Conservation (phyloP, 1,140 invertebrate species). For the Oscheius sp. region DNA sequence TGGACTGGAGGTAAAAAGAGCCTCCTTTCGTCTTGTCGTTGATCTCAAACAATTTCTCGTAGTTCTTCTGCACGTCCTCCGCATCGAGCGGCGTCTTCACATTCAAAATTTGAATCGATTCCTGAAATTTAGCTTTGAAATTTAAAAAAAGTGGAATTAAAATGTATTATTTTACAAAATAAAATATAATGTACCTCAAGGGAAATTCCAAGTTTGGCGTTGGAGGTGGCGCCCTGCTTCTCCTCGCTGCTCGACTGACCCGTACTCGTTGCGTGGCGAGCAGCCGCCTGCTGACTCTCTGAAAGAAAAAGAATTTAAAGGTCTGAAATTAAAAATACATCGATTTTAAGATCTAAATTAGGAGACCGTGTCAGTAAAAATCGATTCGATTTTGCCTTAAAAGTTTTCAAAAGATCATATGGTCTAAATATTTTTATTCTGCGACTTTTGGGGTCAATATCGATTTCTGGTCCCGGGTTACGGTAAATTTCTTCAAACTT, state of each 20-base stretch:
- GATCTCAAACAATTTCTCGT: slow-evolving; percentile 80
- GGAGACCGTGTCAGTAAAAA: too few species aligned
- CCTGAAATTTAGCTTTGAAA: slow-evolving; percentile 49
- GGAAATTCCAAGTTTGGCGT: slow-evolving; percentile 35
- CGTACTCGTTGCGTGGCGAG: slow-evolving; percentile 29
- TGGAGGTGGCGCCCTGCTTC: slow-evolving; percentile 27
- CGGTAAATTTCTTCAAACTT: too few species aligned
- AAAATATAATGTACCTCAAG: slow-evolving; percentile 26
- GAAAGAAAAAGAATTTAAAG: slow-evolving; percentile 12
- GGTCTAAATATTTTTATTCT: too few species aligned
- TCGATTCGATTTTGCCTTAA: too few species aligned
- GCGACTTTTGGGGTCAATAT: too few species aligned
- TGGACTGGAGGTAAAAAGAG: slow-evolving; percentile 94
- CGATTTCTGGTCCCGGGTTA: too few species aligned
- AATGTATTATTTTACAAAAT: not conserved
- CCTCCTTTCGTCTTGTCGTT: slow-evolving; percentile 91
- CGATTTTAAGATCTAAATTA: too few species aligned
- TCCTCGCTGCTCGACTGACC: slow-evolving; percentile 30
- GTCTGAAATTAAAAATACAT: not conserved
- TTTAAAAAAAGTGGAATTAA: slow-evolving; percentile 34
- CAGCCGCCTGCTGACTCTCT: slow-evolving; percentile 41
- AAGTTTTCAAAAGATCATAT: too few species aligned
- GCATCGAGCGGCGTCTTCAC: slow-evolving; percentile 66
- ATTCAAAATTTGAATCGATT: slow-evolving; percentile 79
- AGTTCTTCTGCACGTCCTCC: slow-evolving; percentile 77